Conservation (phyloP, 2,888 invertebrate genomes). For the Agrochola lota region DNA sequence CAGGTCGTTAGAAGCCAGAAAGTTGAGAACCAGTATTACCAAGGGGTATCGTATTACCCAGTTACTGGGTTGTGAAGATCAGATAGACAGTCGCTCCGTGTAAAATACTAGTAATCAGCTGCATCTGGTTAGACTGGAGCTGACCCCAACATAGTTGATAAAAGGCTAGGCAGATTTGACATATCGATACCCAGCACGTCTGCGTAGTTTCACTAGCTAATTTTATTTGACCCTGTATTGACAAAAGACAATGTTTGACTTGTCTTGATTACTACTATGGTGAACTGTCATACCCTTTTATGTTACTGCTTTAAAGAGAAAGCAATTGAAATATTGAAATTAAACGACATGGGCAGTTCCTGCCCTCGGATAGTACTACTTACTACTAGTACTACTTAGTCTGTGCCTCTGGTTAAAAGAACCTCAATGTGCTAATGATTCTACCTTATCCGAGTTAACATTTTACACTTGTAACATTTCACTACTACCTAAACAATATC, state of each 20-base stretch:
- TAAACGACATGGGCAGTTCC: neutral
- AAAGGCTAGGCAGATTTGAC: no score
- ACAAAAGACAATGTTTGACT: neutral
- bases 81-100: no score
- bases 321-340: neutral
- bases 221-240: neutral
- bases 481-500: slow-evolving; percentile 28
- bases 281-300: neutral
- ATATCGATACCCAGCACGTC: no score
- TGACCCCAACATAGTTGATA: no score
- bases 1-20: neutral
- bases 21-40: neutral
- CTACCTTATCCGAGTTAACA: neutral
- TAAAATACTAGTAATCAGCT: no score
- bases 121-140: no score
- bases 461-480: neutral
- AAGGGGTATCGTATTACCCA: neutral
- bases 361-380: neutral
- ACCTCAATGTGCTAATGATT: neutral
- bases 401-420: neutral
- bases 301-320: neutral
- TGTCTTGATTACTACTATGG: neutral
- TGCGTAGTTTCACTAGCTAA: no score
- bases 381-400: neutral
- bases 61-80: neutral